Percentiles rank a stretch among this genome's conserved stretches.
Conservation (phyloP, 2,888 invertebrate species). For the Drosophila formosana region DNA sequence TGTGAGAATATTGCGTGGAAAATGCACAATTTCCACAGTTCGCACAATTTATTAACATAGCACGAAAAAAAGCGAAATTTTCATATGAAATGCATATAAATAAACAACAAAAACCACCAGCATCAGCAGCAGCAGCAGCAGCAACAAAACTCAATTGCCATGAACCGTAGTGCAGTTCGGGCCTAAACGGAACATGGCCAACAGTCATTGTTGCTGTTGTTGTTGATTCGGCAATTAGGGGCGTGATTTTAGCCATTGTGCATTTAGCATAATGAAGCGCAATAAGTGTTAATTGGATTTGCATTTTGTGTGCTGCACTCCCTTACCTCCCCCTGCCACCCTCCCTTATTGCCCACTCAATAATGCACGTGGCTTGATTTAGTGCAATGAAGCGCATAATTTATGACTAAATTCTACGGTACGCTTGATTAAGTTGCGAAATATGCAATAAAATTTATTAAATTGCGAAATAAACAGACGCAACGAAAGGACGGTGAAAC, state of each 20-base stretch:
- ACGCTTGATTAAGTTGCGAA: slow-evolving; percentile 64
- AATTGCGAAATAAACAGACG: slow-evolving; percentile 9
- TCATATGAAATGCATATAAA: slow-evolving; percentile 57
- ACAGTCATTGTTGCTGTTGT: slow-evolving; percentile 41
- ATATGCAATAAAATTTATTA: slow-evolving; percentile 35
- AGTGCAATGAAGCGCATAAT: slow-evolving; percentile 72
- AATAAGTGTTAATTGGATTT: slow-evolving; percentile 81
- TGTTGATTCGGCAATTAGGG: slow-evolving; percentile 72
- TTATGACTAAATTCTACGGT: slow-evolving; percentile 73
- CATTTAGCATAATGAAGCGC: slow-evolving; percentile 80
- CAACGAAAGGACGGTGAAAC: too few relatives aligned
- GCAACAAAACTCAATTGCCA: slow-evolving; percentile 67
- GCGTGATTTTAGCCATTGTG: slow-evolving; percentile 79
- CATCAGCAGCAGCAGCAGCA: slow-evolving; percentile 12
- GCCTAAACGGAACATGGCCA: slow-evolving; percentile 61
- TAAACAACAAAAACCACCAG: slow-evolving; percentile 38
- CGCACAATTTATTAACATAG: slow-evolving; percentile 68
- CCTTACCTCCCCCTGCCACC: neutral
- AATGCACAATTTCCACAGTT: slow-evolving; percentile 48
- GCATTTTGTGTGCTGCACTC: slow-evolving; percentile 43
- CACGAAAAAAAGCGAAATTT: slow-evolving; percentile 59
- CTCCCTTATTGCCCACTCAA: neutral
- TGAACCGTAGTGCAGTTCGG: slow-evolving; percentile 61
- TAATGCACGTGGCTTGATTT: slow-evolving; percentile 65
- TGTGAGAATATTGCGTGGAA: slow-evolving; percentile 62